Base-by-base conservation (phyloP, 2,113 vertebrate species). In the Lontra canadensis region DNA sequence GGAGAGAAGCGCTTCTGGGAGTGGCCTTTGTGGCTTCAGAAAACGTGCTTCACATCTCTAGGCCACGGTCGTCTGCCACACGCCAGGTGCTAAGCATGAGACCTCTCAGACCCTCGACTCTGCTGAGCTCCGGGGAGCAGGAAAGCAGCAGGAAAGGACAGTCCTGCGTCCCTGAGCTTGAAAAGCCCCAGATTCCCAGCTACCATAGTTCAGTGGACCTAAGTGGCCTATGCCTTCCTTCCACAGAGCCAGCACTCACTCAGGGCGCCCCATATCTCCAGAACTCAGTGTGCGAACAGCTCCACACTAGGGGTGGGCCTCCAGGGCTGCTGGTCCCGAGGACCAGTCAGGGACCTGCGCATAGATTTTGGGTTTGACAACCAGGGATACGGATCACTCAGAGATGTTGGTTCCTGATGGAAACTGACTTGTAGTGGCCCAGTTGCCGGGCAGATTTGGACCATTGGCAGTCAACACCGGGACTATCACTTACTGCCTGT, bases 51-150 rank as follows among this genome's bases (percentile, higher is more conserved):
- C 3, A 2, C 4, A 2, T 25, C 23, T 36, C 44, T 39, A 13
- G 3, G 88, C 21, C 1, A 0, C 0, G 20, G 18, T 29, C 1
- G 1, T 34, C 52, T 31, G 31, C 7, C 73, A 12, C 0, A 21
- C 11, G 13, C 79, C 26, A 42, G 15, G 20, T 21, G 34, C 18
- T 36, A 4, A 36, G 34, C 71, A 0, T 4, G 26, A 31, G 74
- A 47, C 42, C 7, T 0, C 13, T 3, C 10, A 0, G 29, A 47
- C 25, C 74, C 42, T 15, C 29, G 91, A 9, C n/a, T 14, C 74
- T 26, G 0, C 52, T 13, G 78, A 59, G 14, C 47, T 15, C 67
- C 8, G 15, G 52, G 0, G 1, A 57, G 4, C 3, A 7, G 67
- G 10, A 26, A 31, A 18, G 36, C 4, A 4, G 52, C 23, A 25